Evolutionary conservation across 92 coral and sea anemone species (phyloP).

Genomic region (Ricordea florida): DNA sequence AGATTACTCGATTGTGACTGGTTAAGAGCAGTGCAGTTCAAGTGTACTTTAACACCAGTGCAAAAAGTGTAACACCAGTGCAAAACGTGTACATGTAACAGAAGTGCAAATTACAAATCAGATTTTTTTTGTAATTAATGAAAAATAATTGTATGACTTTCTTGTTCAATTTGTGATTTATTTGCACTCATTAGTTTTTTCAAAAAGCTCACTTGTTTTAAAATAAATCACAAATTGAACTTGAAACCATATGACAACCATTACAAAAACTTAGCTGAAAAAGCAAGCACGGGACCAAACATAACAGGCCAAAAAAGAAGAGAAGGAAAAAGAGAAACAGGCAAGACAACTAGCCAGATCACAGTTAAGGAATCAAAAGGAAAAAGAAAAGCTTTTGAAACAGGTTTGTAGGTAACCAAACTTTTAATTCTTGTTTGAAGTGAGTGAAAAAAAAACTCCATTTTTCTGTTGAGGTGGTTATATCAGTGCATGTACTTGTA

Average conservation of each 20-base stretch:
- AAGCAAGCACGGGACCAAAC: conserved; percentile 69
- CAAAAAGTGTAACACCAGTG: no score
- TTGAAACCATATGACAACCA: not conserved
- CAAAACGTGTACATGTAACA: no score
- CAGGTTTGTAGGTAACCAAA: conserved; percentile 43
- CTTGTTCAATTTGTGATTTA: not conserved
- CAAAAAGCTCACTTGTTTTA: not conserved
- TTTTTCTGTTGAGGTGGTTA: not conserved
- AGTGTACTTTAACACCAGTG: no score
- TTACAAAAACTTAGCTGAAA: not conserved
- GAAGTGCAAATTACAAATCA: conserved; percentile 29
- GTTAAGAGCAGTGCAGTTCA: no score
- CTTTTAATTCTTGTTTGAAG: not conserved
- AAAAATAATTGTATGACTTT: not conserved
- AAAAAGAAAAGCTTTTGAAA: conserved; percentile 75
- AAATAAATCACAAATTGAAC: not conserved
- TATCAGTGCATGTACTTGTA: no score
- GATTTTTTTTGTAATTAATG: not conserved
- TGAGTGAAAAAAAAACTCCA: not conserved
- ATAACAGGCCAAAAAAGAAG: conserved; percentile 66
- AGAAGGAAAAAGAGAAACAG: conserved; percentile 56
- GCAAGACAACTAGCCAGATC: conserved; percentile 55
- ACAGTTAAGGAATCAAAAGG: conserved; percentile 59
- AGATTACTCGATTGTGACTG: no score
- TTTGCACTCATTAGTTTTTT: not conserved